Percentiles rank a stretch among this genome's conserved stretches.
phyloP scores from a whole-genome alignment of 2,888 invertebrate genomes.

The Micropterix aruncella region DNA sequence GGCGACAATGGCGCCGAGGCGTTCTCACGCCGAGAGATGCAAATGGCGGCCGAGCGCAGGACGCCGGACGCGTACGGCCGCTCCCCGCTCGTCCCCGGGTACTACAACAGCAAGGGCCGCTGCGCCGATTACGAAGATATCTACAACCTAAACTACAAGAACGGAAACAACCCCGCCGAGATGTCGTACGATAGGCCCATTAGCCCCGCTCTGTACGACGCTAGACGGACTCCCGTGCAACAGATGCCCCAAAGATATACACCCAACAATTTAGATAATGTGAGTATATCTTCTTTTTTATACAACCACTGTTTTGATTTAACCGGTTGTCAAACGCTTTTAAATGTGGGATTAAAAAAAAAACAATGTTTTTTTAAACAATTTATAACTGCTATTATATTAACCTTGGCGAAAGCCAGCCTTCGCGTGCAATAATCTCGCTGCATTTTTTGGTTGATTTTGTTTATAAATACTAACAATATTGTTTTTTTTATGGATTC shows the following conservation, averaged over 20 bases:
- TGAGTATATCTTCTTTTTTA: constrained; percentile 17
- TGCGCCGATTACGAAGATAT: constrained; percentile 68
- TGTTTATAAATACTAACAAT: too few relatives aligned
- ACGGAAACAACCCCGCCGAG: background rate
- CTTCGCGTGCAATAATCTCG: too few relatives aligned
- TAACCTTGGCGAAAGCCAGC: too few relatives aligned
- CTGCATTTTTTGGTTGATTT: too few relatives aligned
- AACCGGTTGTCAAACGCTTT: too few relatives aligned
- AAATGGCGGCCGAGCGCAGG: constrained; percentile 28
- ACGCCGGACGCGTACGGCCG: constrained; percentile 75
- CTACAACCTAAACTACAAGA: constrained; percentile 19
- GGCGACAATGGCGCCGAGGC: constrained; percentile 5
- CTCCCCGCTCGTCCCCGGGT: constrained; percentile 34
- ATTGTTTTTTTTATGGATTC: too few relatives aligned
- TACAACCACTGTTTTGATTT: too few relatives aligned
- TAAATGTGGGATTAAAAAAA: too few relatives aligned
- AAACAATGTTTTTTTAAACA: too few relatives aligned
- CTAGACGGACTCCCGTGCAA: constrained; percentile 23
- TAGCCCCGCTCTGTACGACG: constrained; percentile 37
- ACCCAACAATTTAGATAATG: constrained; percentile 23
- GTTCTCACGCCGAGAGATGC: background rate
- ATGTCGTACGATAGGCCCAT: constrained; percentile 45
- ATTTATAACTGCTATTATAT: too few relatives aligned
- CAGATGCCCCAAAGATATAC: constrained; percentile 22
- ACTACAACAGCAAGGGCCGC: constrained; percentile 22